Evolutionary conservation across 1,140 invertebrate genomes (phyloP).

Genomic region (Tetramorium parvispinum): DNA sequence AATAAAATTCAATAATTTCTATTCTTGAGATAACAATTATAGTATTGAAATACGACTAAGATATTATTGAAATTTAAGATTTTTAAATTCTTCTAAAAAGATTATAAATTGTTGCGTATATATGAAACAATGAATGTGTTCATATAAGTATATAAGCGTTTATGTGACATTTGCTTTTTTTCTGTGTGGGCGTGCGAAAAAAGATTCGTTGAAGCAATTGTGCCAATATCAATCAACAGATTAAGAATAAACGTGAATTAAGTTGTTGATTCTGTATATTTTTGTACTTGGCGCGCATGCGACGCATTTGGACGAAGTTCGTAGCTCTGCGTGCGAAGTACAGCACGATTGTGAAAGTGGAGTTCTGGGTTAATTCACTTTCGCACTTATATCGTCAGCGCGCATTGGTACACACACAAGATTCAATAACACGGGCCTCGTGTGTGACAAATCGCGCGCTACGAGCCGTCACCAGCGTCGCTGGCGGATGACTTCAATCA

Average conservation of each 20-base stretch:
- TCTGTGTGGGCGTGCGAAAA: not conserved
- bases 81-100: too few relatives aligned
- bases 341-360: constrained; percentile 33
- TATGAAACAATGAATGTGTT: too few relatives aligned
- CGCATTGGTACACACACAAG: not conserved
- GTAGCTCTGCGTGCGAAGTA: not conserved
- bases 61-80: too few relatives aligned
- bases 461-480: constrained; percentile 31
- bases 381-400: constrained; percentile 20
- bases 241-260: not conserved
- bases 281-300: not conserved
- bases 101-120: too few relatives aligned
- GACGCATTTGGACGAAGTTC: not conserved
- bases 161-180: too few relatives aligned
- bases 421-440: constrained; percentile 27
- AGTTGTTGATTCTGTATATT: not conserved
- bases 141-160: too few relatives aligned
- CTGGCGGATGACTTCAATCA: constrained; percentile 69
- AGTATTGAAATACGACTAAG: too few relatives aligned
- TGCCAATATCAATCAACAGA: not conserved
- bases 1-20: too few relatives aligned
- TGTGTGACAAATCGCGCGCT: constrained; percentile 38
- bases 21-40: too few relatives aligned
- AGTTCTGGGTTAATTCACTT: constrained; percentile 48
- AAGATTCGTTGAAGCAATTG: not conserved